Conservation (phyloP, 2,797 vertebrate species). For the Chaetodon trifasciatus region DNA sequence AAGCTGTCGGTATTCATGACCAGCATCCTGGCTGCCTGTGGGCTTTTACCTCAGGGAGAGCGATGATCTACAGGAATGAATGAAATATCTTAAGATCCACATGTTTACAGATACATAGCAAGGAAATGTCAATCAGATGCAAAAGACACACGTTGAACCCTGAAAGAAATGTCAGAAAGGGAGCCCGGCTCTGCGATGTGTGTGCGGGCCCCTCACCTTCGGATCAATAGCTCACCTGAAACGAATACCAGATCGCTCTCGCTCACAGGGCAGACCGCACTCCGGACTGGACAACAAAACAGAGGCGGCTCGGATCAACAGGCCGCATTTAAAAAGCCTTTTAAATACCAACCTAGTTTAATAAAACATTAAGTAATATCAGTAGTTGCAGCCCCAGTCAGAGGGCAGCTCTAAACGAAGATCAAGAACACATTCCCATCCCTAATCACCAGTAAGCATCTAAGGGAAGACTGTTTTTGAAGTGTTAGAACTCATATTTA, state of each 20-base stretch:
- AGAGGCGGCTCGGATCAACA: slow-evolving; percentile 38
- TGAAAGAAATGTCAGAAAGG: slow-evolving; percentile 78
- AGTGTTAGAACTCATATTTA: too few relatives aligned
- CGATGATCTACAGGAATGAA: slow-evolving; percentile 70
- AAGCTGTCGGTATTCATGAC: slow-evolving; percentile 61
- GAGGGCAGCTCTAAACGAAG: too few relatives aligned
- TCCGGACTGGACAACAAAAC: slow-evolving; percentile 30
- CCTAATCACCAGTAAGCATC: too few relatives aligned
- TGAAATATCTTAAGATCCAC: slow-evolving; percentile 75
- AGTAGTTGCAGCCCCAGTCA: too few relatives aligned
- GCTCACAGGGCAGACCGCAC: slow-evolving; percentile 45
- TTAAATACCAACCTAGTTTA: neutral
- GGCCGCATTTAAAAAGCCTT: slow-evolving; percentile 1
- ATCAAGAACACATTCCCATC: too few relatives aligned
- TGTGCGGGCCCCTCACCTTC: slow-evolving; percentile 14
- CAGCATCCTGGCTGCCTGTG: slow-evolving; percentile 32
- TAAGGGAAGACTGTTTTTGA: too few relatives aligned
- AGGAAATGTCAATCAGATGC: slow-evolving; percentile 85
- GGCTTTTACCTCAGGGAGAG: slow-evolving; percentile 59
- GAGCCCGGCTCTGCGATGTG: slow-evolving; percentile 42
- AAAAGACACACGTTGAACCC: slow-evolving; percentile 73
- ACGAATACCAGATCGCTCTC: slow-evolving; percentile 59
- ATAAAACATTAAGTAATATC: neutral
- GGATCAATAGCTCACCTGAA: slow-evolving; percentile 77
- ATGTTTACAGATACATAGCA: slow-evolving; percentile 76